A percentile compares a stretch with the other conserved stretches of the same genome.
Evolutionary conservation across 2,113 vertebrate genomes (phyloP).

Genomic region (Hiodon alosoides): DNA sequence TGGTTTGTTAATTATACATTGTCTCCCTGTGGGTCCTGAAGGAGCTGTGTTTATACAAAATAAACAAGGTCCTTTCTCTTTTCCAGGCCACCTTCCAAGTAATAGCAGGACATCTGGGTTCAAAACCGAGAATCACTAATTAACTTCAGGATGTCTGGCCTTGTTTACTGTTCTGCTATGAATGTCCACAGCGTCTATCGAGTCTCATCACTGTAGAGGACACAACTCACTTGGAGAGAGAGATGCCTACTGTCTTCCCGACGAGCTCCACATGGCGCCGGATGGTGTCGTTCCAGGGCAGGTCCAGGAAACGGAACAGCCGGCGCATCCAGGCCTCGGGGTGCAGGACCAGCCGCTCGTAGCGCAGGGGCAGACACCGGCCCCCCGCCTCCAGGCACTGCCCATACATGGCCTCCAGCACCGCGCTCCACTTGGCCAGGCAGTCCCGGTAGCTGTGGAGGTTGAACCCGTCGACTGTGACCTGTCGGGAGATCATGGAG

Average conservation of each 20-base stretch:
- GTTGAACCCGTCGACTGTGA: constrained; percentile 94
- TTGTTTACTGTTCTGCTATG: too few relatives aligned
- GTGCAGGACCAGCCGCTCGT: constrained; percentile 89
- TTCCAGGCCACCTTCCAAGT: too few relatives aligned
- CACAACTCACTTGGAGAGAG: constrained; percentile 90
- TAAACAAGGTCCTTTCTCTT: too few relatives aligned
- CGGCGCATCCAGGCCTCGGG: constrained; percentile 92
- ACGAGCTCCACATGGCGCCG: constrained; percentile 95
- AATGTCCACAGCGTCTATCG: too few relatives aligned
- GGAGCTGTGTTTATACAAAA: too few relatives aligned
- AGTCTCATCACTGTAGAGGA: too few relatives aligned
- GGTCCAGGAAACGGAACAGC: constrained; percentile 81
- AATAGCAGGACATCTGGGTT: too few relatives aligned
- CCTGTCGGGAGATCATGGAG: constrained; percentile 97
- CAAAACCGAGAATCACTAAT: too few relatives aligned
- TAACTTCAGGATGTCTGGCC: too few relatives aligned
- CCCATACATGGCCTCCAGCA: constrained; percentile 94
- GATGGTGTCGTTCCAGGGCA: constrained; percentile 88
- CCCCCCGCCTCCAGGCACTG: constrained; percentile 87
- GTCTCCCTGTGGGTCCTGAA: too few relatives aligned
- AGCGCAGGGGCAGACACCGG: constrained; percentile 83
- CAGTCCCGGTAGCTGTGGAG: constrained; percentile 93
- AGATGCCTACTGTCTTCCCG: constrained; percentile 91
- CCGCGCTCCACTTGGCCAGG: constrained; percentile 94
- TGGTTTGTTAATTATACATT: too few relatives aligned